phyloP scores from a whole-genome alignment of 37 sponge, comb jelly and placozoan species.

The Hormiphora californensis region DNA sequence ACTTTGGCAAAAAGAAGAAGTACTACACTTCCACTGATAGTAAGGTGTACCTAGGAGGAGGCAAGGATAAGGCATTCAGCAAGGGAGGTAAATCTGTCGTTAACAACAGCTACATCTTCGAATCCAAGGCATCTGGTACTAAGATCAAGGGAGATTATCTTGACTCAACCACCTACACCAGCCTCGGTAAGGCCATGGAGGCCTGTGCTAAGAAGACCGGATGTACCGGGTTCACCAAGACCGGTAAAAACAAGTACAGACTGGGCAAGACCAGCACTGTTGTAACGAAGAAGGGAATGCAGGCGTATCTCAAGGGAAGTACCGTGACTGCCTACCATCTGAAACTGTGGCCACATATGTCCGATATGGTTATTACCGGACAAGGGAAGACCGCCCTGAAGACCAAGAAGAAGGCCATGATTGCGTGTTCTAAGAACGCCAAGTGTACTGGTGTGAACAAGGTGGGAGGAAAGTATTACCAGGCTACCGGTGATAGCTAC shows the following conservation, averaged over 20 bases:
- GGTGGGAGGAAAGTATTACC: background rate
- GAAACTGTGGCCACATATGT: background rate
- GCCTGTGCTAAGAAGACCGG: background rate
- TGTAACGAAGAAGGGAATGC: background rate
- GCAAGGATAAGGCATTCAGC: background rate
- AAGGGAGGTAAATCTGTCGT: background rate
- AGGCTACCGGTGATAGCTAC: background rate
- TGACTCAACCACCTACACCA: background rate
- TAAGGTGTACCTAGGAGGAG: background rate
- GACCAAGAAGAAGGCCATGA: background rate
- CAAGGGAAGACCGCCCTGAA: background rate
- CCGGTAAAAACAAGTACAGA: background rate
- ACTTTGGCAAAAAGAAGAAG: background rate
- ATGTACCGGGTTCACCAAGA: background rate
- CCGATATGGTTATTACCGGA: background rate
- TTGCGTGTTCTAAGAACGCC: background rate
- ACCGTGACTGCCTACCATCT: background rate
- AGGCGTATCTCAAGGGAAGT: background rate
- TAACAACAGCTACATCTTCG: background rate
- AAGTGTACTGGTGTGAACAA: constrained; percentile 5
- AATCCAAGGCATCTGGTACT: background rate
- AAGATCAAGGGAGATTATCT: background rate
- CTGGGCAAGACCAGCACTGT: background rate
- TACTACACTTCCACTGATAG: background rate
- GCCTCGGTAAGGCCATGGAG: background rate